phyloP scores from a whole-genome alignment of 1,140 invertebrate species.

The Lucilia sericata region DNA sequence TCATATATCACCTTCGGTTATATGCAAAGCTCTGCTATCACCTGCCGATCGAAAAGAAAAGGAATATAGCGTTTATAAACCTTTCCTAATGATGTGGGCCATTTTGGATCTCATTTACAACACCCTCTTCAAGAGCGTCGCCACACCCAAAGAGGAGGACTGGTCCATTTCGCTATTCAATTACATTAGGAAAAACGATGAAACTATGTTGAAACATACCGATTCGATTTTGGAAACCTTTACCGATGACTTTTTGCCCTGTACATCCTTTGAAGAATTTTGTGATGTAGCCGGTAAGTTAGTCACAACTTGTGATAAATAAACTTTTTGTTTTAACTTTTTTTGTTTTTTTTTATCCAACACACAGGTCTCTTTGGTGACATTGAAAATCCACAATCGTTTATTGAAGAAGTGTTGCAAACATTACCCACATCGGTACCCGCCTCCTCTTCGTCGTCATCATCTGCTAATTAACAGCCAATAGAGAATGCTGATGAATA shows the following conservation, averaged over 20 bases:
- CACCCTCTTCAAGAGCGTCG: conserved; percentile 77
- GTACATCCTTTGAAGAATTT: conserved; percentile 89
- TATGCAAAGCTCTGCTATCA: conserved; percentile 70
- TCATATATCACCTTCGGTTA: conserved; percentile 70
- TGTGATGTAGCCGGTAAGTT: conserved; percentile 83
- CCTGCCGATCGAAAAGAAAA: conserved; percentile 71
- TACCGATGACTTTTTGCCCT: conserved; percentile 90
- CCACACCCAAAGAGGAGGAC: conserved; percentile 79
- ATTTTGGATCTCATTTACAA: conserved; percentile 82
- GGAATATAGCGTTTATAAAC: conserved; percentile 88
- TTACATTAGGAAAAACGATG: conserved; percentile 94
- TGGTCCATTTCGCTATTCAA: conserved; percentile 92
- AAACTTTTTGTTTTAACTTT: background rate
- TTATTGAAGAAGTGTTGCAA: conserved; percentile 62
- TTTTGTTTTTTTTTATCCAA: conserved; percentile 30
- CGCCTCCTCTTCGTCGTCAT: conserved; percentile 35
- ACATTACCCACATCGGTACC: conserved; percentile 56
- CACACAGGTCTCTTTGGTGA: conserved; percentile 59
- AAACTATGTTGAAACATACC: conserved; percentile 86
- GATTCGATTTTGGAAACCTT: conserved; percentile 85
- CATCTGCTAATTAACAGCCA: background rate
- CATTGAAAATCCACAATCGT: conserved; percentile 64
- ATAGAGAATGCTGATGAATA: background rate
- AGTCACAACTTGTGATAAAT: background rate
- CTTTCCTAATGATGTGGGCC: conserved; percentile 86